These are phyloP conservation scores for Heliopora coerulea DNA, from an alignment of 92 coral and sea anemone genomes.

Conservation along the genomic window DNA sequence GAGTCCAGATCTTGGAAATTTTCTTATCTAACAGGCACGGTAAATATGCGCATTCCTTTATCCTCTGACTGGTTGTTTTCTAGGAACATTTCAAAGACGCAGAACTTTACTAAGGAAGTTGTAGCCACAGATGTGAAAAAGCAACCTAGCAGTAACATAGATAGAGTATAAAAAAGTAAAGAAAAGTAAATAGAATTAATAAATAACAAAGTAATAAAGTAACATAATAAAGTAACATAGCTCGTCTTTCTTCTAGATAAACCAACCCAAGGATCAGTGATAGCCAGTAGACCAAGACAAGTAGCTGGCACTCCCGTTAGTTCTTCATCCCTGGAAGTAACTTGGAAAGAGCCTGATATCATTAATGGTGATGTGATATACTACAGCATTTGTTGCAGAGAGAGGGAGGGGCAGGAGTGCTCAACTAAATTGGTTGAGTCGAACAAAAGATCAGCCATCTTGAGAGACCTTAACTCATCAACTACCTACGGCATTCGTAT, in stretches of 20 bases:
- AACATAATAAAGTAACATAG: too few species aligned
- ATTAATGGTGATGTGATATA: slow-evolving; percentile 10
- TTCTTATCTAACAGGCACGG: too few species aligned
- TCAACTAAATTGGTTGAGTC: slow-evolving; percentile 5
- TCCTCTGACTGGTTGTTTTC: too few species aligned
- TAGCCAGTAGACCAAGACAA: not conserved
- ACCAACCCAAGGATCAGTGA: not conserved
- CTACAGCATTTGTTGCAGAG: slow-evolving; percentile 12
- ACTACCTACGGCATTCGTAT: slow-evolving; percentile 19
- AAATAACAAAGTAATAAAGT: not conserved
- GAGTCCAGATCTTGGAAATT: too few species aligned
- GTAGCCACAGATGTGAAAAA: too few species aligned
- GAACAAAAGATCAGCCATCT: not conserved
- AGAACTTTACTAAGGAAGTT: too few species aligned
- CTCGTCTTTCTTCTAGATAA: not conserved
- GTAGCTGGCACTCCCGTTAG: not conserved
- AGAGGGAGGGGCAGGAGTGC: not conserved
- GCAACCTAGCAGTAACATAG: too few species aligned
- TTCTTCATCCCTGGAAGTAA: not conserved
- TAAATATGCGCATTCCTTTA: too few species aligned
- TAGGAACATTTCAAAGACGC: too few species aligned
- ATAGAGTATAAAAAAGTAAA: too few species aligned
- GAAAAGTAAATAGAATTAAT: too few species aligned
- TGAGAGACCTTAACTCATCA: not conserved
- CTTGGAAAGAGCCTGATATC: slow-evolving; percentile 6